Evolutionary conservation across 2,113 vertebrate species (phyloP), one percentile per base, ranked within the genome.

Genomic region (Eleginops maclovinus): DNA sequence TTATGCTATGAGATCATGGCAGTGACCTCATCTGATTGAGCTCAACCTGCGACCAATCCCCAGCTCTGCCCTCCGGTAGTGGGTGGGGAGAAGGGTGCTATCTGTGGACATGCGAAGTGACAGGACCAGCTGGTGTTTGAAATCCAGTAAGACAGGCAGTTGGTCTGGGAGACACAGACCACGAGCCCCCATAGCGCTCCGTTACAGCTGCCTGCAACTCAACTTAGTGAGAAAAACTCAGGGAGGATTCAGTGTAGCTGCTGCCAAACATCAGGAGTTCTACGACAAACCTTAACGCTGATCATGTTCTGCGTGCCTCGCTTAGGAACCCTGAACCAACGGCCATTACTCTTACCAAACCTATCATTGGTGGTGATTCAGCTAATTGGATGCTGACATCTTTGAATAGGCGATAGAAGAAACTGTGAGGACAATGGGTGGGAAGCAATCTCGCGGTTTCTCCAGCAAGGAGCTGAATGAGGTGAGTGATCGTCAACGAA

Each of bases 81-180:
- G 90, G 89, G 91, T 77, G 89, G 89, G 56, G 64, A 72, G 63
- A 65, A 22, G 36, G 22, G 86, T 70, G 82, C 87, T 95, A 93
- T 89, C 88, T 94, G 95, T 93, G 93, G 89, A 89, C 86, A 88
- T 94, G 93, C 15, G 82, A 96, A 97, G 88, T 96, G 96, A 96
- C 96, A 96, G 96, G 80, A 91, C 94, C 97, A 98, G 96, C 96
- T 97, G 97, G 87, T 80, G 24, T 81, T 75, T 94, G 93, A 94
- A 83, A 92, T 91, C 92, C 92, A 85, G 86, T 93, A 93, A 93
- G 94, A 93, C 73, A 83, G 83, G 80, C 88, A 90, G 82, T 79
- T 49, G 77, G 85, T 88, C 53, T 70, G 89, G 76, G 81, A 81
- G 92, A 85, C 44, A 6, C 77, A 65, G 74, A 81, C 54, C 79